Conservation (phyloP, 2,797 vertebrate species). For the Chelonia mydas region DNA sequence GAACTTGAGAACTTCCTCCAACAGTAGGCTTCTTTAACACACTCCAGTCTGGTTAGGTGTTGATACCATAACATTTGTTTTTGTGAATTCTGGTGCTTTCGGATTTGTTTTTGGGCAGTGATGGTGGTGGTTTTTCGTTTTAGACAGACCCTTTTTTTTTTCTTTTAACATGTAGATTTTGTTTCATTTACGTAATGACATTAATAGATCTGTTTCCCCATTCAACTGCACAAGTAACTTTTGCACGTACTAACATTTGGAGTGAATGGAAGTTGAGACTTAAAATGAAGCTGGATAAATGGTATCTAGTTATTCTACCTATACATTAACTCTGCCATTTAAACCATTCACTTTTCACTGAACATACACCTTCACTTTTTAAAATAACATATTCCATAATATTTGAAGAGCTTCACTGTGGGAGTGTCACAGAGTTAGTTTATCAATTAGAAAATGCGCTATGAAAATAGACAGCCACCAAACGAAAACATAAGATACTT, state of each 20-base stretch:
- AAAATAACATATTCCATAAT: background rate
- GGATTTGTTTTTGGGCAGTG: background rate
- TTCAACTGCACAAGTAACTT: background rate
- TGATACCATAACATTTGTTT: background rate
- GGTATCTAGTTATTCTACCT: background rate
- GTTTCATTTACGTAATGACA: background rate
- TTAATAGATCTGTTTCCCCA: background rate
- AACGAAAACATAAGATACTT: background rate
- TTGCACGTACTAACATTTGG: background rate
- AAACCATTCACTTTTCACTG: background rate
- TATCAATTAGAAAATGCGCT: background rate
- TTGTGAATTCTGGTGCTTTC: background rate
- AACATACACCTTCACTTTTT: background rate
- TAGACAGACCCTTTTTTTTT: background rate
- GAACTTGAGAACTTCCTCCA: background rate
- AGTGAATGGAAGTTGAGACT: background rate
- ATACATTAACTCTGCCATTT: background rate
- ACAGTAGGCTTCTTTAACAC: background rate
- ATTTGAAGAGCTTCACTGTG: background rate
- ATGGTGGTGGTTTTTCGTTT: background rate
- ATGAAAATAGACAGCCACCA: background rate
- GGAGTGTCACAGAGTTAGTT: background rate
- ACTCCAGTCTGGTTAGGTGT: background rate
- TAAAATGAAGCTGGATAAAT: background rate
- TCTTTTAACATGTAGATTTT: background rate